Evolutionary conservation across 2,113 vertebrate species (phyloP), one percentile per base, ranked within the genome.

Genomic region (Pontoporia blainvillei): DNA sequence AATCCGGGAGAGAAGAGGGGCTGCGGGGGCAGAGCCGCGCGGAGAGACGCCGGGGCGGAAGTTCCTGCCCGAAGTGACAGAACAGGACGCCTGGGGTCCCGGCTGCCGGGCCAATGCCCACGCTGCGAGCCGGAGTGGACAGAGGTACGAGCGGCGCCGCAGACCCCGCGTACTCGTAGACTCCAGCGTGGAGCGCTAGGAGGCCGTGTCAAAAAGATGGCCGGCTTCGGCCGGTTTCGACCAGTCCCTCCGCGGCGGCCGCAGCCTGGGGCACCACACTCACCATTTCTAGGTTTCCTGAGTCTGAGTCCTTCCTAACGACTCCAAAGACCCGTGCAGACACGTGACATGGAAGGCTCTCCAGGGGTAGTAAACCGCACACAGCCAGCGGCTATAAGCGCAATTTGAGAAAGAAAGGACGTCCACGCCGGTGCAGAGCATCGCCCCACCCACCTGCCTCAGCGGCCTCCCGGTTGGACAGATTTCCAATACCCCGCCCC

Each of bases 371-470:
- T 20, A 6, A 57, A 57, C 54, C 54, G 7, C 20, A 57, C 54
- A 18, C 54, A 57, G 18, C 54, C 0, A 52, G 54, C 17, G 17
- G n/a, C 8, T 49, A 7, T 17, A 7, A 1, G 2, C 36, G 3
- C 36, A 39, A 1, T 20, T 11, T 39, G 71, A 72, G 12, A 5
- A 27, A 57, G 2, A 57, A 21, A 31, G 31, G 18, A 62, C 8
- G 23, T 72, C 29, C 39, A 14, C n/a, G 27, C 27, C 8, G 3
- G 11, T 57, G 49, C 2, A 8, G 36, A 0, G 15, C 39, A 66
- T 61, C 52, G 67, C 41, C 67, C 90, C 90, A 62, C 90, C 79
- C 90, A 84, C 90, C 52, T 87, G 66, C 66, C 54, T 44, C 54
- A 17, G 57, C 10, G 23, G 12, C 66, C 17, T 17, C 3, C 39